Conservation (phyloP, 2,797 vertebrate species). For the Trematomus bernacchii region DNA sequence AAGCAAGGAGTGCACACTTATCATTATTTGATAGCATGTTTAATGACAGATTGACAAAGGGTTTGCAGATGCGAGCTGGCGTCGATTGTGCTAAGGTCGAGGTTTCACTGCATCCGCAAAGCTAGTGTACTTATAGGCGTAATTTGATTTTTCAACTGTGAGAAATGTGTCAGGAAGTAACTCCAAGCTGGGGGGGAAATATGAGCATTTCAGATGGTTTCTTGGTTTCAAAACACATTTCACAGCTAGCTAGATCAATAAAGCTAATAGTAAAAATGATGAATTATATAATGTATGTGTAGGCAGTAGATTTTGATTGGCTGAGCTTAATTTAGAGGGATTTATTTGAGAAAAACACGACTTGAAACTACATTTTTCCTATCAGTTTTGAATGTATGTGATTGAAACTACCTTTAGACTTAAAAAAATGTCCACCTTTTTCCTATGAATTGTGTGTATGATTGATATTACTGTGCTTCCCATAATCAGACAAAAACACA, state of each 20-base stretch:
- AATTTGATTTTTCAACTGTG: slow-evolving; percentile 94
- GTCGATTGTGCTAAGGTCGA: slow-evolving; percentile 91
- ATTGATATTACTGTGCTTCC: too few species aligned
- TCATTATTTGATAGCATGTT: slow-evolving; percentile 99
- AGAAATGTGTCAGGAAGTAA: slow-evolving; percentile 92
- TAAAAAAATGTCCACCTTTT: too few species aligned
- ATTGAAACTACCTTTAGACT: not conserved
- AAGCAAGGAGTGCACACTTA: slow-evolving; percentile 92
- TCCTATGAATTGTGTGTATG: too few species aligned
- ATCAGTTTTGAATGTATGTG: not conserved
- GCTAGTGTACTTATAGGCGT: slow-evolving; percentile 94
- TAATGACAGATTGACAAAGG: slow-evolving; percentile 99
- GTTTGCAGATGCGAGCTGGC: slow-evolving; percentile 95
- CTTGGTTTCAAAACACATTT: slow-evolving; percentile 56
- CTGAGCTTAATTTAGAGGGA: not conserved
- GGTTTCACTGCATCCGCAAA: slow-evolving; percentile 90
- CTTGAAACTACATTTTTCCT: not conserved
- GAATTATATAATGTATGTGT: not conserved
- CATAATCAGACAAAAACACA: too few species aligned
- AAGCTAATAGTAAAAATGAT: slow-evolving; percentile 16
- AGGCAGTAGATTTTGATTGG: not conserved
- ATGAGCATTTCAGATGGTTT: slow-evolving; percentile 87
- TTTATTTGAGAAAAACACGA: not conserved
- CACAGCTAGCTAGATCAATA: slow-evolving; percentile 43
- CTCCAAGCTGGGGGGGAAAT: slow-evolving; percentile 80